Percentiles rank a stretch among this genome's conserved stretches.
Conservation (phyloP, 2,797 vertebrate species). For the Myiothlypis coronata region DNA sequence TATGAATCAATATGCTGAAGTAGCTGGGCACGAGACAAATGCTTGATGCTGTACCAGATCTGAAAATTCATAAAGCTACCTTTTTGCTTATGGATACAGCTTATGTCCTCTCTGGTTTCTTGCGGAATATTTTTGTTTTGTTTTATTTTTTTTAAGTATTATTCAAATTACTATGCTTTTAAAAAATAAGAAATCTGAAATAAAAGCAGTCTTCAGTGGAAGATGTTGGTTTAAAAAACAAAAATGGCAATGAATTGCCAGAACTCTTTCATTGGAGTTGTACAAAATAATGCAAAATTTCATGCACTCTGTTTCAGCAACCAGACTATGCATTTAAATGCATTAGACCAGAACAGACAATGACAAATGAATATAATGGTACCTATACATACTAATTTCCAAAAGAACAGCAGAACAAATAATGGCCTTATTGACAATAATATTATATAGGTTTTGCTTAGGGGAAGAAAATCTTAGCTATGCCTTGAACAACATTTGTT, state of each 20-base stretch:
- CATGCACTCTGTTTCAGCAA: not conserved
- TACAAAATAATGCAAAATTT: not conserved
- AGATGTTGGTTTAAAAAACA: not conserved
- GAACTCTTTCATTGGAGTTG: not conserved
- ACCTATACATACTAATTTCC: not conserved
- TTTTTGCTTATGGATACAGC: not conserved
- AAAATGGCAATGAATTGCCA: not conserved
- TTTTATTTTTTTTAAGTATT: not conserved
- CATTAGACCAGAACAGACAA: not conserved
- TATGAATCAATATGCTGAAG: not conserved
- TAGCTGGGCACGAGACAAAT: not conserved
- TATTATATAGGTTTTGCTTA: not conserved
- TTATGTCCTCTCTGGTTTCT: not conserved
- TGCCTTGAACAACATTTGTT: conserved; percentile 26
- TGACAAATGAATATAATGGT: not conserved
- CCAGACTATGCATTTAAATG: not conserved
- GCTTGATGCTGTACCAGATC: not conserved
- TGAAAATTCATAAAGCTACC: not conserved
- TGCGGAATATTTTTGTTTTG: not conserved
- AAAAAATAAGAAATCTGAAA: not conserved
- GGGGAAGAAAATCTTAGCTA: not conserved
- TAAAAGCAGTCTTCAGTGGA: not conserved
- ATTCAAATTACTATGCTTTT: not conserved
- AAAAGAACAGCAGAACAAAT: not conserved
- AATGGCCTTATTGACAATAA: not conserved